Evolutionary conservation across 2,888 invertebrate species (phyloP).

Genomic region (Oscheius sp.): DNA sequence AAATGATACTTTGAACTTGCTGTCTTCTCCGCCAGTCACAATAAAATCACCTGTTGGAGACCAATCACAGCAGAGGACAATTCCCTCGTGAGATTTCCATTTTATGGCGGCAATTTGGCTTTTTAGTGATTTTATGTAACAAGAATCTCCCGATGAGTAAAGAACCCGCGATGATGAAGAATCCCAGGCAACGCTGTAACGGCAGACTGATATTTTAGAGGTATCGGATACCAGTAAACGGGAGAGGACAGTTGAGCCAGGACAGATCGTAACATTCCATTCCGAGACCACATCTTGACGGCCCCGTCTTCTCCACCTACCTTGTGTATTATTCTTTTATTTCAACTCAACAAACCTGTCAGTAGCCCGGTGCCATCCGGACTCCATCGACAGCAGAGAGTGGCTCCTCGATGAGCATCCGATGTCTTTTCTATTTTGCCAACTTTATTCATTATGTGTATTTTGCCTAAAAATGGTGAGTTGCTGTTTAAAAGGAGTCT

Average conservation of each 20-base stretch:
- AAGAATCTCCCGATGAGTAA: conserved; percentile 77
- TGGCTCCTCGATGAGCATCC: conserved; percentile 88
- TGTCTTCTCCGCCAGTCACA: conserved; percentile 82
- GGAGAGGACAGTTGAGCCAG: conserved; percentile 80
- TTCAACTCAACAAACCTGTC: conserved; percentile 79
- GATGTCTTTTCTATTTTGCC: conserved; percentile 92
- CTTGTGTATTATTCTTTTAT: too few relatives aligned
- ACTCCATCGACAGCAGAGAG: conserved; percentile 90
- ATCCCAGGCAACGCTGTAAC: conserved; percentile 63
- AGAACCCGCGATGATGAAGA: conserved; percentile 74
- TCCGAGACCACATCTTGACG: conserved; percentile 95
- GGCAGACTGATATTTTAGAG: background rate
- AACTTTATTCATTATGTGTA: conserved; percentile 87
- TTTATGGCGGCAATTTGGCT: conserved; percentile 62
- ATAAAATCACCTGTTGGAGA: conserved; percentile 78
- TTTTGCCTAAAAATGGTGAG: conserved; percentile 78
- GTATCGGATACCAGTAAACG: conserved; percentile 71
- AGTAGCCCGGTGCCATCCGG: conserved; percentile 93
- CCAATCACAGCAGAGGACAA: conserved; percentile 83
- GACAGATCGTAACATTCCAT: conserved; percentile 88
- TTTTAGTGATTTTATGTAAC: conserved; percentile 79
- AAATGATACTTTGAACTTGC: conserved; percentile 82
- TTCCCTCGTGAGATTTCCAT: conserved; percentile 96
- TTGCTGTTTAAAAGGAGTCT: background rate
- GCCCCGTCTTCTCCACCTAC: conserved; percentile 89